A percentile compares a stretch with the other conserved stretches of the same genome.
Evolutionary conservation across 2,113 vertebrate species (phyloP).

Genomic region (Scartelaos histophorus): DNA sequence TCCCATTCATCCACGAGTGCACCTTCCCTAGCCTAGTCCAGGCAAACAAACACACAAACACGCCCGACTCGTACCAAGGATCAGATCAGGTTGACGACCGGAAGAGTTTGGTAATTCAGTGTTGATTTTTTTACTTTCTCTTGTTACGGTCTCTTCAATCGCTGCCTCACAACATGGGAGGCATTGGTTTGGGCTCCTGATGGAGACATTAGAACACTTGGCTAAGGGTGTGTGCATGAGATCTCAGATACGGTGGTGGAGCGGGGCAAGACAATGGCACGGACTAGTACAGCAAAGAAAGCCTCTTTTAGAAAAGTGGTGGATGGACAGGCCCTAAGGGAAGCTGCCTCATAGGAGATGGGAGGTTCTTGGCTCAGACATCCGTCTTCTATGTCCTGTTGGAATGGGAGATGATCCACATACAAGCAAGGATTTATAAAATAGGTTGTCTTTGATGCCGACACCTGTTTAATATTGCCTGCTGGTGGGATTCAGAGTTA

Average conservation of each 20-base stretch:
- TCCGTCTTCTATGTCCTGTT: slow-evolving; percentile 68
- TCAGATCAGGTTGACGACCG: slow-evolving; percentile 64
- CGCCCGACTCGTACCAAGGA: slow-evolving; percentile 50
- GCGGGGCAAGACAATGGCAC: slow-evolving; percentile 68
- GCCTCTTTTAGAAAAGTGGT: slow-evolving; percentile 69
- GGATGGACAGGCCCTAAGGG: slow-evolving; percentile 72
- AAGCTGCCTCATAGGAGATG: slow-evolving; percentile 70
- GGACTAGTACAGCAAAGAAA: slow-evolving; percentile 70
- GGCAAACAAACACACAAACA: slow-evolving; percentile 63
- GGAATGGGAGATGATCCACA: slow-evolving; percentile 64
- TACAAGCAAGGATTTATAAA: slow-evolving; percentile 75
- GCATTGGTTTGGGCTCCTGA: slow-evolving; percentile 48
- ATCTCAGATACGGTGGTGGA: slow-evolving; percentile 67
- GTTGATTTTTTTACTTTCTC: slow-evolving; percentile 40
- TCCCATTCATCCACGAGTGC: slow-evolving; percentile 48
- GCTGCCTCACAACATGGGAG: slow-evolving; percentile 38
- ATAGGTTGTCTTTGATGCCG: slow-evolving; percentile 74
- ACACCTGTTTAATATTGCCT: slow-evolving; percentile 76
- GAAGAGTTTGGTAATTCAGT: slow-evolving; percentile 65
- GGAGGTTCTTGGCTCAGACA: slow-evolving; percentile 70
- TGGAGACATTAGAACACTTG: slow-evolving; percentile 63
- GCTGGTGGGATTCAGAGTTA: slow-evolving; percentile 68
- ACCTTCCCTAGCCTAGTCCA: slow-evolving; percentile 24
- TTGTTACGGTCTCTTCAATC: slow-evolving; percentile 27
- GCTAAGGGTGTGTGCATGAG: slow-evolving; percentile 55